Conservation (phyloP, 1,140 invertebrate genomes). For the Teleogryllus occipitalis region DNA sequence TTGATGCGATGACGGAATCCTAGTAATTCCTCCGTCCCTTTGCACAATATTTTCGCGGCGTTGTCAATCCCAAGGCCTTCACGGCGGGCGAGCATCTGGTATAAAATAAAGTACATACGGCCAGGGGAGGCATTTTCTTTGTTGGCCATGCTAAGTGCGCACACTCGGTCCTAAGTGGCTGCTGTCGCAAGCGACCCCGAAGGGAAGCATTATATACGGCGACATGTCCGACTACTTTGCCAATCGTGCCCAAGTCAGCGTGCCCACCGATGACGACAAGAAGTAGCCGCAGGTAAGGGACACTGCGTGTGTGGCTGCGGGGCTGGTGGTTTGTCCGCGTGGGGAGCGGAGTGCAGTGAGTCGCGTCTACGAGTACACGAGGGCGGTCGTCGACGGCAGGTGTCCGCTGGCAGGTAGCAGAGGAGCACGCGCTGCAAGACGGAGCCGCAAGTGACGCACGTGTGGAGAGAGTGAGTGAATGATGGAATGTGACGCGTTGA, state of each 20-base stretch:
- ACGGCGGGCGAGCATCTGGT: background rate
- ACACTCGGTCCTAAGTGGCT: background rate
- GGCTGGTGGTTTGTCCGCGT: background rate
- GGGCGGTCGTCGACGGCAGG: too few species aligned
- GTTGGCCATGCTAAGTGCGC: background rate
- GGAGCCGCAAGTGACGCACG: too few species aligned
- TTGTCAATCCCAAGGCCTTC: background rate
- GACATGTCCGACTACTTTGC: background rate
- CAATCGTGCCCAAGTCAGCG: background rate
- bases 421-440: too few species aligned
- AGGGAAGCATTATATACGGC: background rate
- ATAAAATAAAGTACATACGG: background rate
- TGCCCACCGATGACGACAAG: background rate
- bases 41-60: background rate
- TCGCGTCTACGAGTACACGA: too few species aligned
- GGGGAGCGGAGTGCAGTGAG: background rate
- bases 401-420: too few species aligned
- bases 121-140: background rate
- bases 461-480: too few species aligned
- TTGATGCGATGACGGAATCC: too few species aligned
- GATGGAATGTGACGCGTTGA: too few species aligned
- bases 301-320: too few species aligned
- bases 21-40: background rate
- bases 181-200: background rate
- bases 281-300: background rate